Conservation (phyloP, 2,113 vertebrate genomes). For the Geococcyx californianus region DNA sequence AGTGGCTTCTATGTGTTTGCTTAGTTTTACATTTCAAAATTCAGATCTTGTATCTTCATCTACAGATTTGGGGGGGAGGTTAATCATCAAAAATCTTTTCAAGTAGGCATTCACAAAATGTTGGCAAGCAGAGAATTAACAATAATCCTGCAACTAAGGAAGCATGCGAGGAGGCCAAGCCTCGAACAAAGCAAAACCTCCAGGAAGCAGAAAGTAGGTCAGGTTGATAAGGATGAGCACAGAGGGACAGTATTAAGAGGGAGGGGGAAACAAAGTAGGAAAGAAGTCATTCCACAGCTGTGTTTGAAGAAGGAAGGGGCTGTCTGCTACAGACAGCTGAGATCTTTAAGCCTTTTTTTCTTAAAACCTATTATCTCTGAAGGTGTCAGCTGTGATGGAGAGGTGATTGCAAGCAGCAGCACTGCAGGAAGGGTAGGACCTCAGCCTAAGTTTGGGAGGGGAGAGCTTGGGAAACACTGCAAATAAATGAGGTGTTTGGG, state of each 20-base stretch:
- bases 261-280: neutral
- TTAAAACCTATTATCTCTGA: neutral
- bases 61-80: neutral
- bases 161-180: neutral
- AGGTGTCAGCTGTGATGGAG: neutral
- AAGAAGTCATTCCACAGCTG: accelerated
- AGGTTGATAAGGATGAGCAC: neutral
- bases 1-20: neutral
- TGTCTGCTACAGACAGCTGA: accelerated
- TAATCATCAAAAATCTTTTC: neutral
- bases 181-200: neutral
- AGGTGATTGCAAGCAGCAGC: neutral
- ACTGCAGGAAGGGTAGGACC: neutral
- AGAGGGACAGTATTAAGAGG: neutral
- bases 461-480: neutral
- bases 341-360: neutral
- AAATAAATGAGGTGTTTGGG: accelerated
- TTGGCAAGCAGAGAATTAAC: neutral
- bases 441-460: neutral
- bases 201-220: slow-evolving; percentile 42
- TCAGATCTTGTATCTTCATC: too few species aligned
- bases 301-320: neutral
- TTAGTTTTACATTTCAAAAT: neutral
- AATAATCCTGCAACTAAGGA: neutral
- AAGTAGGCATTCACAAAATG: accelerated